These are phyloP conservation scores for Oreocharis arfaki DNA, from an alignment of 2,113 vertebrate species.

Conservation along the genomic window DNA sequence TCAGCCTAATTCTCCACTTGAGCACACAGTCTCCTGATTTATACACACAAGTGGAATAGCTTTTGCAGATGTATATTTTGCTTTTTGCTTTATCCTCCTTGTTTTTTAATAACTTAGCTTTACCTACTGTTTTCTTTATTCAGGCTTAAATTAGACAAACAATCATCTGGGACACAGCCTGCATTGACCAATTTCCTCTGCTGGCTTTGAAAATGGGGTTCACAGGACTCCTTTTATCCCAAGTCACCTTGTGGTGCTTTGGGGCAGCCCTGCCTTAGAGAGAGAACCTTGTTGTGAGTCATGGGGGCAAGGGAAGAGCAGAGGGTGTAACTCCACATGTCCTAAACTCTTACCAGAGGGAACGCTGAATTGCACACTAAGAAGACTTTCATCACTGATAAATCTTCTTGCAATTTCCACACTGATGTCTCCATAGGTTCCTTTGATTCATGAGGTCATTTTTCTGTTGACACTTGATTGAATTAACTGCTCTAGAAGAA, in stretches of 20 bases:
- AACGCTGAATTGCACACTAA: not conserved
- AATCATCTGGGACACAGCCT: not conserved
- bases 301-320: not conserved
- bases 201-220: not conserved
- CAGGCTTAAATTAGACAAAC: not conserved
- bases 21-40: constrained; percentile 30
- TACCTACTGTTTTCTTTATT: not conserved
- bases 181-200: not conserved
- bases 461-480: not conserved
- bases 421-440: not conserved
- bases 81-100: not conserved
- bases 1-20: constrained; percentile 36
- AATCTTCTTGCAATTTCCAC: not conserved
- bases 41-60: constrained; percentile 1
- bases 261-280: not conserved
- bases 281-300: not conserved
- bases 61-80: not conserved
- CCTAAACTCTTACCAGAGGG: not conserved
- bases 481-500: not conserved
- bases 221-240: not conserved
- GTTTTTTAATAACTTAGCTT: not conserved
- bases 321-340: not conserved
- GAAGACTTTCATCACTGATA: not conserved
- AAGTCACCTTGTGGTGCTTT: not conserved
- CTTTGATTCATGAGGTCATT: not conserved